Base-by-base conservation (phyloP, 2,113 vertebrate species). In the Pogonocichla stellata region DNA sequence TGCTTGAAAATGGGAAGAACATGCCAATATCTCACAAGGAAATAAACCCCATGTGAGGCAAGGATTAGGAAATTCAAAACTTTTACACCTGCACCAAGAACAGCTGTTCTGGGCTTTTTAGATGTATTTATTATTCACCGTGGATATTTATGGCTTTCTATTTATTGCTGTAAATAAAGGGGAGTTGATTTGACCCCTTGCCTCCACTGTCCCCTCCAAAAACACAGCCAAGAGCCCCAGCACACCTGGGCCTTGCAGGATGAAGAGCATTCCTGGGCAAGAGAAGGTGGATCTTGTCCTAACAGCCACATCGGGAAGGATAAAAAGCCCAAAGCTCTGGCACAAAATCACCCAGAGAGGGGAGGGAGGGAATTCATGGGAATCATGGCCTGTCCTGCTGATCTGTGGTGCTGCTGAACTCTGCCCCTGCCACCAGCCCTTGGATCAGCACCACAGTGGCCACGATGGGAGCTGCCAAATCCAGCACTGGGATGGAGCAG, bases 381-480 rank as follows among this genome's bases (percentile, higher is more conserved):
- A 60, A 9, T 4, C 4, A 0, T 1, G 33, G 33, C 23, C 51
- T 3, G 2, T 9, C 19, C 3, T 15, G 40, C 6, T 4, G 3
- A 2, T 8, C 40, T 8, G 7, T 2, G 31, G 16, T 0, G 2
- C 45, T 22, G n/a, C 72, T 29, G 56, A 9, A 1, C 61, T 42
- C 43, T 48, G n/a, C 38, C 16, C 4, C 1, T 19, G 2, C 22
- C 4, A 7, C 14, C 8, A 28, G 14, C 47, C 82, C 33, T 0
- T 3, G 45, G 40, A 3, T 40, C 29, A 14, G 10, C 11, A 12
- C 33, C 19, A 2, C 1, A 0, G 5, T 2, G 42, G 31, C 18
- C 45, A 12, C 3, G 0, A 0, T 0, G 14, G 45, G 64, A 80
- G 6, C 29, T 38, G 56, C 42, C 17, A 38, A 70, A 47, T 3